phyloP scores from a whole-genome alignment of 1,140 invertebrate species.

The Gonioctena quinquepunctata region DNA sequence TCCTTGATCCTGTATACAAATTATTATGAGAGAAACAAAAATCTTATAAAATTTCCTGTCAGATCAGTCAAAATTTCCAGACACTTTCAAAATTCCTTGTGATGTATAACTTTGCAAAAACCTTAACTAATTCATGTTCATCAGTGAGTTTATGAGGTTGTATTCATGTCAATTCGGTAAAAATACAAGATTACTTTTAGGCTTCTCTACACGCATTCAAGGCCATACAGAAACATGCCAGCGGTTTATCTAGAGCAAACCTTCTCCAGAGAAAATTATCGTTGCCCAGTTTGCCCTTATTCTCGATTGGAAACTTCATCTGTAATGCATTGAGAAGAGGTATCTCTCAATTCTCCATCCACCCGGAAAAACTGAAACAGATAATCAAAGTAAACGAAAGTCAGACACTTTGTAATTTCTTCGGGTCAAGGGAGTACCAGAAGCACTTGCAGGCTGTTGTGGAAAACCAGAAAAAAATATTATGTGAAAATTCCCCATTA shows the following conservation, averaged over 20 bases:
- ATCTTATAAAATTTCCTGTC: constrained; percentile 11
- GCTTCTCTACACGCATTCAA: neutral
- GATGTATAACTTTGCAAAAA: constrained; percentile 31
- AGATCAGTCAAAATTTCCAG: constrained; percentile 7
- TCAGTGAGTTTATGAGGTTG: constrained; percentile 30
- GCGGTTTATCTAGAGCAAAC: neutral
- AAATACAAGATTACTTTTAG: too few species aligned
- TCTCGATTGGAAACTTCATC: neutral
- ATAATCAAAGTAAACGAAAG: constrained; percentile 24
- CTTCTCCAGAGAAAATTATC: neutral
- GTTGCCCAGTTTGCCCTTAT: neutral
- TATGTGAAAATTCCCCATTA: neutral
- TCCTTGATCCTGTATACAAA: neutral
- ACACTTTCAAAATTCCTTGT: constrained; percentile 27
- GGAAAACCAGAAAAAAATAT: constrained; percentile 18
- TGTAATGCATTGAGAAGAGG: neutral
- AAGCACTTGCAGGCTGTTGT: constrained; percentile 16
- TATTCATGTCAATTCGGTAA: too few species aligned
- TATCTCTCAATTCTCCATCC: constrained; percentile 16
- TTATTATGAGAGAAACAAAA: neutral
- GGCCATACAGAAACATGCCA: neutral
- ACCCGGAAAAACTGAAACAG: constrained; percentile 31
- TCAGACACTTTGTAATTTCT: constrained; percentile 27
- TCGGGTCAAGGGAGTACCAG: constrained; percentile 26
- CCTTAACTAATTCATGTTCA: constrained; percentile 12